Evolutionary conservation across 2,113 vertebrate genomes (phyloP), one percentile per base, ranked within the genome.

Genomic region (Vireo altiloquus): DNA sequence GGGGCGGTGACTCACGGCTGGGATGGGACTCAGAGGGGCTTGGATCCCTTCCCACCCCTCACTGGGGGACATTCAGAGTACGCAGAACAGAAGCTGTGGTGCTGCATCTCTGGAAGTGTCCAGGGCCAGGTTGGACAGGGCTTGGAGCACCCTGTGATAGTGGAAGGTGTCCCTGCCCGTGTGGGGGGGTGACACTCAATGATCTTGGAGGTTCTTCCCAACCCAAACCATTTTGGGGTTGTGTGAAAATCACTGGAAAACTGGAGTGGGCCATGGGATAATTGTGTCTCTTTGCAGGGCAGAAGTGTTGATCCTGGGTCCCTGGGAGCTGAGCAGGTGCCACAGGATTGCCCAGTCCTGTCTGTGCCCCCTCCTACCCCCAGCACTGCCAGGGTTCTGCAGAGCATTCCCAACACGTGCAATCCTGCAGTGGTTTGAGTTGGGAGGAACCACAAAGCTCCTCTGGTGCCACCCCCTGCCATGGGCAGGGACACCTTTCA

Each of bases 141-240:
- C 8, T 63, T 5, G 74, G 59, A 39, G 18, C 44, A 52, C 2
- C 44, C 33, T 66, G 44, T 44, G 19, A 3, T 9, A 17, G 37
- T 52, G 59, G 68, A 1, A 74, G 37, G 7, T 44, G 59, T 57
- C 59, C 44, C 52, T 74, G 68, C 37, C 40, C 37, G 2, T 15
- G 52, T 31, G 15, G 18, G 5, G 22, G 12, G 11, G 8, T 65
- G 31, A 2, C 0, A 17, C 23, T 57, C 0, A 0, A 1, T 50
- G 60, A 2, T 5, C 6, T 46, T 17, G 30, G 28, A 59, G 20
- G 11, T 21, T n/a, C n/a, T 10, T 74, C 46, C 33, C 28, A 39
- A 5, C 23, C 15, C 59, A 66, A 28, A n/a, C 10, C 28, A 6
- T 25, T 46, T 2, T n/a, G 59, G 42, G 42, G 10, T 33, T 33